These are phyloP conservation scores for Riptortus pedestris DNA, from an alignment of 1,140 invertebrate species.

Conservation along the genomic window DNA sequence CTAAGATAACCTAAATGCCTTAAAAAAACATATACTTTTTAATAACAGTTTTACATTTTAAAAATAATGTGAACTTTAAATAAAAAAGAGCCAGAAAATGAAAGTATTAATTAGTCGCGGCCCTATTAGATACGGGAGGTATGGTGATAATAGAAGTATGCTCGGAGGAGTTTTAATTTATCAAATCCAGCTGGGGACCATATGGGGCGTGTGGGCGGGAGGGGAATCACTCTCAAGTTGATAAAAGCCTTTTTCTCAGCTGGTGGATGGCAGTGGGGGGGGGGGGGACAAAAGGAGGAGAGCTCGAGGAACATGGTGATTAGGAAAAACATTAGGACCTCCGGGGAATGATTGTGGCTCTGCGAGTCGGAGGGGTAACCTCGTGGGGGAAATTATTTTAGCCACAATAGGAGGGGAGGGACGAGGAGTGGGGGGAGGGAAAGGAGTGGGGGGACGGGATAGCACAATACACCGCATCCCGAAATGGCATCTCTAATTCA, in stretches of 20 bases:
- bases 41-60: too few relatives aligned
- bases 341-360: conserved; percentile 5
- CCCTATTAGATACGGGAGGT: too few relatives aligned
- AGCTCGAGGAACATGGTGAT: not conserved
- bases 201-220: not conserved
- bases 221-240: not conserved
- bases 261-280: too few relatives aligned
- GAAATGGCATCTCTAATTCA: conserved; percentile 16
- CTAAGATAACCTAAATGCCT: too few relatives aligned
- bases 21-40: too few relatives aligned
- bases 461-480: conserved; percentile 14
- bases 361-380: not conserved
- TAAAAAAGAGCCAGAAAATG: too few relatives aligned
- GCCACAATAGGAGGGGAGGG: not conserved
- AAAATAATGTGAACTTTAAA: too few relatives aligned
- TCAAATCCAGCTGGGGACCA: too few relatives aligned
- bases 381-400: conserved; percentile 17
- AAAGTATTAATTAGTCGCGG: too few relatives aligned
- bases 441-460: not conserved
- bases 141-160: too few relatives aligned
- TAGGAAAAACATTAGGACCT: conserved; percentile 13
- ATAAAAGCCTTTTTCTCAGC: conserved; percentile 4
- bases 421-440: not conserved
- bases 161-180: too few relatives aligned
- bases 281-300: not conserved